phyloP scores from a whole-genome alignment of 1,140 invertebrate genomes.

The Apis laboriosa region DNA sequence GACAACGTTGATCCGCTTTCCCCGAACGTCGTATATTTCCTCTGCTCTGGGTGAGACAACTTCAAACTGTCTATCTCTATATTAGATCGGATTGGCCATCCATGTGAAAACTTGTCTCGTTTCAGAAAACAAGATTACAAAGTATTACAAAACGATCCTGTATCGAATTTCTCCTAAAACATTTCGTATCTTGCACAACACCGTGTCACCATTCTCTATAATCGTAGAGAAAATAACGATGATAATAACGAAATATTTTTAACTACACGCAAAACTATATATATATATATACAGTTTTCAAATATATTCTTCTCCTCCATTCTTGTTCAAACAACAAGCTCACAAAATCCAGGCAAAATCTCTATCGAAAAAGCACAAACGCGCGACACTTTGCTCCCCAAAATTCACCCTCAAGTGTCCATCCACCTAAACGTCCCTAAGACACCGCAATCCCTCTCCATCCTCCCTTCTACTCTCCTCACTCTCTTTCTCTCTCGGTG shows the following conservation, averaged over 20 bases:
- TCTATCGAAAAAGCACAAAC: no score
- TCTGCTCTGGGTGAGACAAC: not conserved
- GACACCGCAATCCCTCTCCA: not conserved
- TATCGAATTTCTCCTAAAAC: not conserved
- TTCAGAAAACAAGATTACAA: not conserved
- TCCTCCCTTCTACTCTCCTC: not conserved
- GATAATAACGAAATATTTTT: no score
- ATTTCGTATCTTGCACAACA: no score
- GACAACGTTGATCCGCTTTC: constrained; percentile 12
- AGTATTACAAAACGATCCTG: not conserved
- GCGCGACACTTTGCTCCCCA: not conserved
- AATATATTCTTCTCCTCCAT: no score
- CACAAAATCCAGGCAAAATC: no score
- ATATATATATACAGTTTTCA: no score
- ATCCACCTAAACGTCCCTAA: not conserved
- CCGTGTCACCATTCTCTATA: no score
- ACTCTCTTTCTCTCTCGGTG: not conserved
- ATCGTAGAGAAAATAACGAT: no score
- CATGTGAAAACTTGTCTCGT: constrained; percentile 6
- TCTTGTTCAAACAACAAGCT: no score
- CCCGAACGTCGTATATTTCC: not conserved
- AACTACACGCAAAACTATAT: no score
- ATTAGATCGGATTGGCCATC: not conserved
- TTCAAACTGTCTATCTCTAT: not conserved
- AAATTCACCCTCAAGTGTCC: not conserved